These are phyloP conservation scores for Cygnus olor DNA, from an alignment of 2,797 vertebrate genomes.

Conservation along the genomic window DNA sequence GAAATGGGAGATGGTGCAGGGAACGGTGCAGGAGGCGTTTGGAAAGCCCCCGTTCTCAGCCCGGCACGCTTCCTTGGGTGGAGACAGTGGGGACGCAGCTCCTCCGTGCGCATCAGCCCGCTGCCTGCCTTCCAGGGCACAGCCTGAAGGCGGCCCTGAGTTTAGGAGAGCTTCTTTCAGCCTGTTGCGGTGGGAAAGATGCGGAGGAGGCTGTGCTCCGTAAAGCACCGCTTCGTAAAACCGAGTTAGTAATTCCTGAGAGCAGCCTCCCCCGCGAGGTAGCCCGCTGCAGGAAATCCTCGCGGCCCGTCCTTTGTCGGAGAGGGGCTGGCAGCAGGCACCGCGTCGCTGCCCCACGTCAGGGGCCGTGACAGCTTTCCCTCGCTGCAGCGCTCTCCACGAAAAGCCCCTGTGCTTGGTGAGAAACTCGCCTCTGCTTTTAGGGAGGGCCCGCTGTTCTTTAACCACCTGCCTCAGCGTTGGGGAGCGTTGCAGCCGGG, in stretches of 20 bases:
- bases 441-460: background rate
- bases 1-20: background rate
- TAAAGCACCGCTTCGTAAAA: conserved; percentile 19
- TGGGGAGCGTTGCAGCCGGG: background rate
- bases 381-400: accelerated
- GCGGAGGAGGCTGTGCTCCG: background rate
- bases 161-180: background rate
- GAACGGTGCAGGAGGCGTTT: background rate
- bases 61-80: background rate
- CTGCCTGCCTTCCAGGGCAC: background rate
- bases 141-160: background rate
- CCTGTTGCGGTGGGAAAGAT: background rate
- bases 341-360: background rate
- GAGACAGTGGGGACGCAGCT: background rate
- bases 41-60: background rate
- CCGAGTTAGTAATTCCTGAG: conserved; percentile 16
- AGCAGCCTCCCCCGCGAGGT: background rate
- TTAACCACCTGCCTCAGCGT: accelerated
- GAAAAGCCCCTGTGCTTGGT: background rate
- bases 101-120: background rate
- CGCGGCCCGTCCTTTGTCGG: accelerated
- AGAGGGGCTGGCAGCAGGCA: background rate
- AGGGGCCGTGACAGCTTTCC: background rate
- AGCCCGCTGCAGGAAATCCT: background rate
- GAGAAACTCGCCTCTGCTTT: background rate